Base-by-base conservation (phyloP, 2,113 vertebrate species). In the Malurus melanocephalus region DNA sequence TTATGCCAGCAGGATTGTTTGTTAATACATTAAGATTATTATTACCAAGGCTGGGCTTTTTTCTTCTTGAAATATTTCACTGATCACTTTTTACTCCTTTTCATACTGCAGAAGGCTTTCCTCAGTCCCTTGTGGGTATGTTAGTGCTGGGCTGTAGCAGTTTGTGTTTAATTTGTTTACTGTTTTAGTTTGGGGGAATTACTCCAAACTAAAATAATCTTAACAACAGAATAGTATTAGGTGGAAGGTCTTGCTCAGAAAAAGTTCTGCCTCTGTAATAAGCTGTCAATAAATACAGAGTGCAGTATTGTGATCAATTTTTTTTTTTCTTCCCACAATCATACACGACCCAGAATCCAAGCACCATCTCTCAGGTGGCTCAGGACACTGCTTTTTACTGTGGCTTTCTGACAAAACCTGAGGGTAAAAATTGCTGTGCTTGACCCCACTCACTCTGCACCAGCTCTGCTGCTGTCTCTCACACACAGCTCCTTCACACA, bases 401-500 rank as follows among this genome's bases (percentile, higher is more conserved):
- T 24, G 27, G 16, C 12, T 46, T 66, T 16, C 46, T 72, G 57
- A 32, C 27, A 24, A 61, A 59, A n/a, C 30, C 30, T 9, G 53
- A 33, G n/a, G 27, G 48, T 3, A n/a, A 38, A 38, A 38, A 35
- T n/a, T 64, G 48, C 53, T 66, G 81, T 1, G 3, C 6, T 69
- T 57, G 51, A 12, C 30, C 73, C 7, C 33, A 0, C 19, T 59
- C 55, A 4, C 24, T 42, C 0, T 18, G 17, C 40, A 3, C 5
- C 16, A 68, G 43, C 46, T 7, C 0, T 9, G 35, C 64, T 71
- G 43, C 38, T 87, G 49, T 33, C 30, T 23, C 22, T 38, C 60
- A 12, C 60, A 12, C 10, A 2, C 6, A 5, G 0, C 33, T 69
- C 9, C 4, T 55, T 38, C 15, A 3, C 33, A 45, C 0, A 2